Percentiles rank a stretch among this genome's conserved stretches.
Evolutionary conservation across 1,140 invertebrate species (phyloP).

Genomic region (Bursaphelenchus mucronatus): DNA sequence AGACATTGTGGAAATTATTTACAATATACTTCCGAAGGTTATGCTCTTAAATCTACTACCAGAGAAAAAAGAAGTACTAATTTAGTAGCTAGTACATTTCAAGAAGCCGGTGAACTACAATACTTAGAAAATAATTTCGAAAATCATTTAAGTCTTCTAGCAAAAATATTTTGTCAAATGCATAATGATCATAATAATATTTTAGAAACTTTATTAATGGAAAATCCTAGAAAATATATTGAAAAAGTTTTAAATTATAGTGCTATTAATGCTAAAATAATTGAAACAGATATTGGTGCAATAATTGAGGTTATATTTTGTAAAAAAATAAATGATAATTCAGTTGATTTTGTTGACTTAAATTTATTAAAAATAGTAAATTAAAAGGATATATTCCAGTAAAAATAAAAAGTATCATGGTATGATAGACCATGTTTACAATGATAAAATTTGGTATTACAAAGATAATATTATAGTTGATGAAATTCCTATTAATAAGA

Average conservation of each 20-base stretch:
- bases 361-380: conserved; percentile 36
- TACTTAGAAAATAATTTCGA: conserved; percentile 29
- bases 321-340: conserved; percentile 35
- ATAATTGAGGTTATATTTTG: too few relatives aligned
- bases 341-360: conserved; percentile 27
- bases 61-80: conserved; percentile 31
- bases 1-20: conserved; percentile 27
- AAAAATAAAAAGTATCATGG: conserved; percentile 32
- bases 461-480: conserved; percentile 35
- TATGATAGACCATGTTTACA: too few relatives aligned
- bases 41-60: conserved; percentile 23
- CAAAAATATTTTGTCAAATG: too few relatives aligned
- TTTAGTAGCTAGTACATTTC: too few relatives aligned
- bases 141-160: conserved; percentile 28
- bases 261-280: conserved; percentile 31
- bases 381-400: too few relatives aligned
- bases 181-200: conserved; percentile 34
- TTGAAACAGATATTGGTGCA: too few relatives aligned
- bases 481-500: conserved; percentile 26
- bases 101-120: too few relatives aligned
- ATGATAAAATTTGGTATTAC: too few relatives aligned
- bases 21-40: conserved; percentile 31
- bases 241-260: conserved; percentile 28
- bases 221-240: too few relatives aligned
- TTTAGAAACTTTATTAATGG: conserved; percentile 37